phyloP scores from a whole-genome alignment of 2,888 invertebrate genomes.

The Bellardia bayeri region DNA sequence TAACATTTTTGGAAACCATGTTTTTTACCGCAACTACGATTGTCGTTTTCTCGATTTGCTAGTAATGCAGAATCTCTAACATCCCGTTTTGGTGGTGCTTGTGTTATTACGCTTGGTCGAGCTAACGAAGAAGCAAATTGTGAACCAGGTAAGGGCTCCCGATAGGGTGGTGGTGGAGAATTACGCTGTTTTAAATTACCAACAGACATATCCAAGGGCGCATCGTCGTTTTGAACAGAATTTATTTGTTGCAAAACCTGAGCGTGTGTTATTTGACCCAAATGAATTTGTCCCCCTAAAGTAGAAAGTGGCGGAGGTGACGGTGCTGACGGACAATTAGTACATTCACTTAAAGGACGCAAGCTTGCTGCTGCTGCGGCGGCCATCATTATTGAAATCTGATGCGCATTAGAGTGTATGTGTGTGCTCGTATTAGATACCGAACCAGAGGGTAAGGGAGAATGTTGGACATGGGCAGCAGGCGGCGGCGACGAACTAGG shows the following conservation, averaged over 20 bases:
- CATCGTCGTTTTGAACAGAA: slow-evolving; percentile 76
- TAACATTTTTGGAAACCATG: not conserved
- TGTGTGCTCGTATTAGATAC: slow-evolving; percentile 32
- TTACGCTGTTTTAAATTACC: slow-evolving; percentile 80
- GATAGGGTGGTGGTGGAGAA: slow-evolving; percentile 83
- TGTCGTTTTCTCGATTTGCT: slow-evolving; percentile 80
- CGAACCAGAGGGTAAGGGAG: slow-evolving; percentile 49
- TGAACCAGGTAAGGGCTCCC: slow-evolving; percentile 83
- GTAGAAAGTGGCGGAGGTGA: slow-evolving; percentile 63
- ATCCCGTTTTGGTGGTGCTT: slow-evolving; percentile 85
- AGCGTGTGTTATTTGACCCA: slow-evolving; percentile 63
- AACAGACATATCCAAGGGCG: slow-evolving; percentile 84
- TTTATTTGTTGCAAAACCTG: slow-evolving; percentile 59
- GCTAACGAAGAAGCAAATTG: slow-evolving; percentile 80
- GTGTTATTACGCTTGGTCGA: slow-evolving; percentile 88
- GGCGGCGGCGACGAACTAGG: slow-evolving; percentile 70
- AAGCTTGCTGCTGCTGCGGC: slow-evolving; percentile 73
- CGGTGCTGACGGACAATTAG: slow-evolving; percentile 76
- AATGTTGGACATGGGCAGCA: slow-evolving; percentile 67
- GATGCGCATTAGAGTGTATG: slow-evolving; percentile 69
- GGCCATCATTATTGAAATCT: slow-evolving; percentile 74
- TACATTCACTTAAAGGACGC: slow-evolving; percentile 77
- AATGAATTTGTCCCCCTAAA: slow-evolving; percentile 58
- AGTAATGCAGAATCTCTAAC: slow-evolving; percentile 77
- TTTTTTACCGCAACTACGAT: slow-evolving; percentile 80